These are phyloP conservation scores for Euspilapteryx auroguttella DNA, from an alignment of 2,888 invertebrate genomes.

Conservation along the genomic window DNA sequence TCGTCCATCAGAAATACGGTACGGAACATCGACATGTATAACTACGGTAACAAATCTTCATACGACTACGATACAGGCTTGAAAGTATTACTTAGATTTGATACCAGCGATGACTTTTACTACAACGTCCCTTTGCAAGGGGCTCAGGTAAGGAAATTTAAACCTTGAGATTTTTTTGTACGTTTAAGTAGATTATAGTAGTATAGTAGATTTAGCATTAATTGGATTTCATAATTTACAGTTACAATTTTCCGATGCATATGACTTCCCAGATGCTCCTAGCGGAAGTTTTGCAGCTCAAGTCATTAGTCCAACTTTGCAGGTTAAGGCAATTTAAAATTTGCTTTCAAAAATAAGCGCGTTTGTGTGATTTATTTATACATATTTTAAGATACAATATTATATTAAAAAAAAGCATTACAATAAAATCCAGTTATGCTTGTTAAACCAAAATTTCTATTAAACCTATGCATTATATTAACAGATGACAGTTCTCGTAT, in stretches of 20 bases:
- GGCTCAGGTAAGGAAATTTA: constrained; percentile 28
- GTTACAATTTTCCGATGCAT: constrained; percentile 57
- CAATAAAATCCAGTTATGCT: too few relatives aligned
- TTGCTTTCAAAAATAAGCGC: too few relatives aligned
- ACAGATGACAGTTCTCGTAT: constrained; percentile 40
- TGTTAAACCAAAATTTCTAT: too few relatives aligned
- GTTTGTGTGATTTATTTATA: too few relatives aligned
- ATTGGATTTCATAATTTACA: constrained; percentile 23
- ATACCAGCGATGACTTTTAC: constrained; percentile 49
- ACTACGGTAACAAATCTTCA: constrained; percentile 39
- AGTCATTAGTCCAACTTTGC: constrained; percentile 35
- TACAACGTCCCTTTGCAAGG: constrained; percentile 48
- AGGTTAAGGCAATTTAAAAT: too few relatives aligned
- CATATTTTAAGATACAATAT: too few relatives aligned
- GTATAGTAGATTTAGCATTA: too few relatives aligned
- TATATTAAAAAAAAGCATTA: too few relatives aligned
- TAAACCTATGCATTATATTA: too few relatives aligned
- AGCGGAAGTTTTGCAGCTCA: constrained; percentile 56
- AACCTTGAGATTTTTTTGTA: too few relatives aligned
- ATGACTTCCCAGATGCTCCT: constrained; percentile 60
- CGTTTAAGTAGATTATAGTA: too few relatives aligned
- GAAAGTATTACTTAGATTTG: constrained; percentile 28
- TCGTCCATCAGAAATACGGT: constrained; percentile 16
- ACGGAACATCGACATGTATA: constrained; percentile 32
- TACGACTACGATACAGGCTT: constrained; percentile 44